phyloP scores from a whole-genome alignment of 2,113 vertebrate genomes.

The Gyps fulvus region DNA sequence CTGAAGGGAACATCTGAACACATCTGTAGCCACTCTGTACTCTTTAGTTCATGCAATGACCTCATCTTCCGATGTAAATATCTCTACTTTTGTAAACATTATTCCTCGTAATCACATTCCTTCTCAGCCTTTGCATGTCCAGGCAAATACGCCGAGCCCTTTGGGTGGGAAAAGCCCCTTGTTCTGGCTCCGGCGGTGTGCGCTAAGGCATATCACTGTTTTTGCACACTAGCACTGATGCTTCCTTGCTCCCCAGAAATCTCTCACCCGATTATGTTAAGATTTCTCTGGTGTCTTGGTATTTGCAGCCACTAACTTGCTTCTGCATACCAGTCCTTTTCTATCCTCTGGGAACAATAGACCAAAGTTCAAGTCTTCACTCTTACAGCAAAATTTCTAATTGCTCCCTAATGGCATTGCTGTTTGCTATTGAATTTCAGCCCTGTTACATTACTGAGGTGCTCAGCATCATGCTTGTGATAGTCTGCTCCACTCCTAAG shows the following conservation, averaged over 20 bases:
- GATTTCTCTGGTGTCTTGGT: neutral
- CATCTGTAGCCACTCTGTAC: neutral
- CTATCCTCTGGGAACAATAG: neutral
- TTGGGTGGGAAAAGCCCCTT: neutral
- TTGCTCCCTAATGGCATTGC: neutral
- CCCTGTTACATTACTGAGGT: neutral
- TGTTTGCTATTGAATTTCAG: neutral
- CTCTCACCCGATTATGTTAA: rapidly evolving
- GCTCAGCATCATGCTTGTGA: neutral
- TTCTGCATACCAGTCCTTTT: neutral
- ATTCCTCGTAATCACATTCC: neutral
- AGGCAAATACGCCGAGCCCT: neutral
- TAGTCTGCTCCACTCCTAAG: neutral
- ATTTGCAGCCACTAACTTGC: neutral
- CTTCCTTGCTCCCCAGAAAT: neutral
- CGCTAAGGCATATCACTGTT: neutral
- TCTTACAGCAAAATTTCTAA: neutral
- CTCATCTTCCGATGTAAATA: neutral
- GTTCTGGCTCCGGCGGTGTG: neutral
- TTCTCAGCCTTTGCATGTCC: neutral
- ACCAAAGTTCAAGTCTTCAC: neutral
- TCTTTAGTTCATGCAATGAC: neutral
- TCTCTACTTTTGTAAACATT: neutral
- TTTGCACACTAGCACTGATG: neutral
- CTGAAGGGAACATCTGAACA: neutral